Percentiles rank a stretch among this genome's conserved stretches.
Conservation (phyloP, 2,113 vertebrate genomes). For the Ameiurus melas region DNA sequence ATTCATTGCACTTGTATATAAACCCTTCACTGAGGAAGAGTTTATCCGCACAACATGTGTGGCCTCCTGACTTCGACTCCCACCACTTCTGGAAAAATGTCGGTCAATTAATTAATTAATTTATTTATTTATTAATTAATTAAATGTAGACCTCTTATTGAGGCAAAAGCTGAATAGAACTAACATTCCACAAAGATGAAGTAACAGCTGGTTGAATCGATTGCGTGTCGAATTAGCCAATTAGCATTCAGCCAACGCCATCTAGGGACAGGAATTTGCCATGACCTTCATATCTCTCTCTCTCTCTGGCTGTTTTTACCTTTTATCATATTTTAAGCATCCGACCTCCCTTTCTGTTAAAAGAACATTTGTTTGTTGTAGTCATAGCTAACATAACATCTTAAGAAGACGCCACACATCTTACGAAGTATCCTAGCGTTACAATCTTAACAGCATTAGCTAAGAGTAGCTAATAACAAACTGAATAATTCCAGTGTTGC, state of each 20-base stretch:
- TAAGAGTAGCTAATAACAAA: not conserved
- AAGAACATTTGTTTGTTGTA: not conserved
- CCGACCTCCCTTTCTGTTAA: not conserved
- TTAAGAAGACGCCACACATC: not conserved
- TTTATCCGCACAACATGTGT: not conserved
- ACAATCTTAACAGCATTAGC: not conserved
- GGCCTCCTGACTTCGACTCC: not conserved
- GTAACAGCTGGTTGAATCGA: constrained; percentile 29
- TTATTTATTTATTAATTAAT: too few species aligned
- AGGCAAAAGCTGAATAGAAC: not conserved
- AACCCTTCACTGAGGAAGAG: not conserved
- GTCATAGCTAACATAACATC: not conserved
- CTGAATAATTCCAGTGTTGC: not conserved
- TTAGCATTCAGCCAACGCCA: not conserved
- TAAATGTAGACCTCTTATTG: constrained; percentile 28
- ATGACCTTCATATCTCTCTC: not conserved
- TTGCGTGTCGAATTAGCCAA: not conserved
- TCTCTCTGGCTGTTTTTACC: not conserved
- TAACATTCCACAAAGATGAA: constrained; percentile 28
- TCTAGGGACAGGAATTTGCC: not conserved
- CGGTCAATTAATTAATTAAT: too few species aligned
- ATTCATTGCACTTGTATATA: not conserved
- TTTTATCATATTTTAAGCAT: not conserved
- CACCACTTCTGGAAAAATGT: not conserved
- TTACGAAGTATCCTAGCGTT: not conserved